Evolutionary conservation across 2,888 invertebrate species (phyloP).

Genomic region (Graphium colonna): DNA sequence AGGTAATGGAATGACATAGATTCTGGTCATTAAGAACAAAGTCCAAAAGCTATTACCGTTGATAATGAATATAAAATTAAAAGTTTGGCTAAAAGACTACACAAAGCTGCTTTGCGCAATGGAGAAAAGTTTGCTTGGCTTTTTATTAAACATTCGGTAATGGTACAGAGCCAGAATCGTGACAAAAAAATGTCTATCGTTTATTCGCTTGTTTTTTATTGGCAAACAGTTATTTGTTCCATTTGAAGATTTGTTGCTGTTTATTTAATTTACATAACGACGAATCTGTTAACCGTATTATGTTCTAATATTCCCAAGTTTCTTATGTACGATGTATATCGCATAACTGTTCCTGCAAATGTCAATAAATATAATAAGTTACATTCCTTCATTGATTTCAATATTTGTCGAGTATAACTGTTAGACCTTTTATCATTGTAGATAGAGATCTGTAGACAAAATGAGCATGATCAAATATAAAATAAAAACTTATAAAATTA

Average conservation of each 20-base stretch:
- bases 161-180: neutral
- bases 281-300: neutral
- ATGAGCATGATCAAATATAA: no score
- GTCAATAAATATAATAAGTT: no score
- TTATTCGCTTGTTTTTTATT: neutral
- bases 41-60: no score
- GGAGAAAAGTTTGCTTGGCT: neutral
- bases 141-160: neutral
- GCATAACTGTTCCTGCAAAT: no score
- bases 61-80: neutral
- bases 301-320: neutral
- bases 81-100: neutral
- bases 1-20: no score
- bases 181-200: neutral
- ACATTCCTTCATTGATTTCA: no score
- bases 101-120: neutral
- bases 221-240: neutral
- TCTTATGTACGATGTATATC: neutral
- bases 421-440: no score
- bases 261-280: neutral
- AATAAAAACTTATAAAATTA: no score
- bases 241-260: neutral
- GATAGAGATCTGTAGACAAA: no score
- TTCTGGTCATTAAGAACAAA: no score
- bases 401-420: no score